Conservation (phyloP, 2,113 vertebrate genomes). For the Lampris incognitus region DNA sequence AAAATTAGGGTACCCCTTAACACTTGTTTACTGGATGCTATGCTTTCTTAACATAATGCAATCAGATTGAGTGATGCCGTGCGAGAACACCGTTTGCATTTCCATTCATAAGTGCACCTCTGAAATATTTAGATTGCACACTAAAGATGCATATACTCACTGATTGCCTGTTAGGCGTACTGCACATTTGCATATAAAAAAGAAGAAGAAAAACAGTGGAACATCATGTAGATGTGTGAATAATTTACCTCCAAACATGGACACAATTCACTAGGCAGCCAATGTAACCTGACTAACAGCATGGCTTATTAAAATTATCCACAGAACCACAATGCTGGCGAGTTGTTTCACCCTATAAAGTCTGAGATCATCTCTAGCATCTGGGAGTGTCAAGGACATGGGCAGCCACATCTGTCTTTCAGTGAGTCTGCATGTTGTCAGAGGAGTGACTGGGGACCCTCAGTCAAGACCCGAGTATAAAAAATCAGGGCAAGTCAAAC, state of each 20-base stretch:
- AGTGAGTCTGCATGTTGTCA: conserved; percentile 17
- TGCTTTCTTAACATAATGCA: conserved; percentile 39
- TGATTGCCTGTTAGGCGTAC: conserved; percentile 66
- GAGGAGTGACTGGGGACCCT: conserved; percentile 18
- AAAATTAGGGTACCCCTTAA: not conserved
- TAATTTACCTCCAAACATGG: conserved; percentile 32
- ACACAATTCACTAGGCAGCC: not conserved
- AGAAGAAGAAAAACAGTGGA: conserved; percentile 23
- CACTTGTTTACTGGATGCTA: conserved; percentile 23
- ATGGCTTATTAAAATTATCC: conserved; percentile 24
- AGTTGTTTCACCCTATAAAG: conserved; percentile 36
- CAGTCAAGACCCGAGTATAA: conserved; percentile 11
- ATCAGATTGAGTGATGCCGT: conserved; percentile 40
- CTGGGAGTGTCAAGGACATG: conserved; percentile 37
- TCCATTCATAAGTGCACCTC: conserved; percentile 38
- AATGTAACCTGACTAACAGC: conserved; percentile 27
- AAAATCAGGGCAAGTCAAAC: conserved; percentile 2
- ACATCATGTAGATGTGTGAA: conserved; percentile 41
- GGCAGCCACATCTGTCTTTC: conserved; percentile 25
- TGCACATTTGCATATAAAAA: conserved; percentile 42
- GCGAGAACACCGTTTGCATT: conserved; percentile 34
- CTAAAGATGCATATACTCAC: conserved; percentile 19
- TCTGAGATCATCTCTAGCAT: conserved; percentile 37
- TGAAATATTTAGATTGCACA: conserved; percentile 54
- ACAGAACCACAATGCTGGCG: conserved; percentile 2